Evolutionary conservation across 2,888 invertebrate species (phyloP), one percentile per base, ranked within the genome.

Genomic region (Drosophila lacicola): DNA sequence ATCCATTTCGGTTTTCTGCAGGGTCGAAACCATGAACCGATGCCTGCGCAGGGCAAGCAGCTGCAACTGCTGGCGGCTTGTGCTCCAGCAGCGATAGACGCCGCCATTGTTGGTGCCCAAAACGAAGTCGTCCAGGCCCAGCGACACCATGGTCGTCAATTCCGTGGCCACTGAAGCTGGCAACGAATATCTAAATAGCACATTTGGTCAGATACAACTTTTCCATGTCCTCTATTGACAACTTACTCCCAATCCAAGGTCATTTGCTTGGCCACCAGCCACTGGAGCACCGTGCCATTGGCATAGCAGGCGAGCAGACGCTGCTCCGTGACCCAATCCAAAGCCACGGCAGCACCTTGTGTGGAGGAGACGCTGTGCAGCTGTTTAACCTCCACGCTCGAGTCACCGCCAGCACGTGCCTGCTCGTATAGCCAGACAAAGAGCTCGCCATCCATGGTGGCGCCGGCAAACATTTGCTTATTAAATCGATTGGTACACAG

Each of bases 361-460:
- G 82, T 61, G 2, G 89, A 82, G 4, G 88, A 80, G 4, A 82
- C 78, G 37, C 85, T 90, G 50, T 86, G 83, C 1, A 92, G 46
- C 66, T 92, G 91, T 6, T 69, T 78, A 0, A 92, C 71, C 10
- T 90, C 89, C 9, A 82, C 77, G 34, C 53, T 70, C 5, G 70
- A 17, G 45, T 74, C 80, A 10, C 44, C 50, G 10, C 69, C 64
- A 17, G 64, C 44, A 6, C 61, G 58, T 10, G 72, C 39, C 54
- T 70, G 88, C 13, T 82, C 79, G 39, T 90, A 92, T 13, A 81
- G 71, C 92, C 92, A 92, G 25, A 92, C 56, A 34, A 90, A 90
- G 14, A 92, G 79, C 56, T 92, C 92, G 0, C 92, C 92, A 45
- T 91, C 90, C 57, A 91, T 82, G 19, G 90, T 92, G 11, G 92